Evolutionary conservation across 2,797 vertebrate genomes (phyloP).

Genomic region (Threskiornis aethiopicus): DNA sequence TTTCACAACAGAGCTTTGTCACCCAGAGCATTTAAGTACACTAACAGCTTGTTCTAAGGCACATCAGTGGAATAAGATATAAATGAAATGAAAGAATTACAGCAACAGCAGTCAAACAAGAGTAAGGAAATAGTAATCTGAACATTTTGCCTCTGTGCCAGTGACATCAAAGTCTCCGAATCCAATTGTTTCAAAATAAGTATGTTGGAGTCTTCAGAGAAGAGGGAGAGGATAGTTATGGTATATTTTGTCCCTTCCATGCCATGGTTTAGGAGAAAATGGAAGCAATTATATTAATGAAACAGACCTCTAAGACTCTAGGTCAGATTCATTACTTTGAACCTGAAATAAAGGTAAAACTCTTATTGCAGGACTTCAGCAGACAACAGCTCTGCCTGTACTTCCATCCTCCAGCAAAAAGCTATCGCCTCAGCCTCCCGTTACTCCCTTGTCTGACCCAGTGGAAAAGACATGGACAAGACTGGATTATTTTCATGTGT

Average conservation of each 20-base stretch:
- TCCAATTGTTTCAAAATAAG: not conserved
- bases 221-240: not conserved
- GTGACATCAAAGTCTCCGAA: not conserved
- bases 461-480: not conserved
- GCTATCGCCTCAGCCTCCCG: not conserved
- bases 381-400: not conserved
- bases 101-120: not conserved
- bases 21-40: not conserved
- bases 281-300: not conserved
- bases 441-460: not conserved
- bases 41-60: not conserved
- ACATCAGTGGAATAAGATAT: not conserved
- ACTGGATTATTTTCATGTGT: not conserved
- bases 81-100: conserved; percentile 16
- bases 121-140: not conserved
- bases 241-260: not conserved
- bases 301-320: not conserved
- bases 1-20: conserved; percentile 1
- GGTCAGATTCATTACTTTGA: not conserved
- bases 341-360: not conserved
- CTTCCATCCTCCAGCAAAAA: not conserved
- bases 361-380: not conserved
- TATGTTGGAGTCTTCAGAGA: not conserved
- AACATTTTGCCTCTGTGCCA: not conserved
- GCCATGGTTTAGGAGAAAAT: not conserved